Evolutionary conservation across 1,140 invertebrate genomes (phyloP).

Genomic region (Calosoma granatense): DNA sequence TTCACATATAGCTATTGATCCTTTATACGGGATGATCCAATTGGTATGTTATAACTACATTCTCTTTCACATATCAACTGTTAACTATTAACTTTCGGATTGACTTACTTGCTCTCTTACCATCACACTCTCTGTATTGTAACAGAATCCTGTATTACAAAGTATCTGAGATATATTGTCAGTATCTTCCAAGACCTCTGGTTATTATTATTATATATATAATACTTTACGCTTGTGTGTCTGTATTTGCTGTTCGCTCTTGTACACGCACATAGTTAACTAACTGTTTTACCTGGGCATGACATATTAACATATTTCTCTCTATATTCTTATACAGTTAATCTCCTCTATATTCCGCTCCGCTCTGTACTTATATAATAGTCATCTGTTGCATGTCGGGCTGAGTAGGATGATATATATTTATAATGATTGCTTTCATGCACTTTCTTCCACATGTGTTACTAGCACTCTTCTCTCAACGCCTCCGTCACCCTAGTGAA

Average conservation of each 20-base stretch:
- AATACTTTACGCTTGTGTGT: neutral
- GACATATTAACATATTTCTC: too few relatives aligned
- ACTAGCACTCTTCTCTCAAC: neutral
- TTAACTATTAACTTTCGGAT: neutral
- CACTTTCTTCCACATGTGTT: neutral
- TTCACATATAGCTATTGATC: neutral
- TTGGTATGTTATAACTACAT: constrained; percentile 2
- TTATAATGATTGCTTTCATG: neutral
- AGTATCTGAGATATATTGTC: neutral
- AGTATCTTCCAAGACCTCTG: constrained; percentile 4
- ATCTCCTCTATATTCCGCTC: neutral
- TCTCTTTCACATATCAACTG: neutral
- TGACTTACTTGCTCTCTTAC: neutral
- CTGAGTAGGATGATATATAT: neutral
- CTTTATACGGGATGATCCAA: neutral
- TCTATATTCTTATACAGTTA: neutral
- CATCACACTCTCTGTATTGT: neutral
- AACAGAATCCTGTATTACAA: neutral
- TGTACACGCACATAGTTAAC: neutral
- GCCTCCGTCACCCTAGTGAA: too few relatives aligned
- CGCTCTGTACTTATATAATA: neutral
- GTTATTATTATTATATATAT: neutral
- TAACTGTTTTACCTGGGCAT: too few relatives aligned
- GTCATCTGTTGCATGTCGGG: neutral
- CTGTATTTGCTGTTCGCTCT: neutral